Percentiles rank a stretch among this genome's conserved stretches.
Conservation (phyloP, 2,113 vertebrate species). For the Psettodes erumei region DNA sequence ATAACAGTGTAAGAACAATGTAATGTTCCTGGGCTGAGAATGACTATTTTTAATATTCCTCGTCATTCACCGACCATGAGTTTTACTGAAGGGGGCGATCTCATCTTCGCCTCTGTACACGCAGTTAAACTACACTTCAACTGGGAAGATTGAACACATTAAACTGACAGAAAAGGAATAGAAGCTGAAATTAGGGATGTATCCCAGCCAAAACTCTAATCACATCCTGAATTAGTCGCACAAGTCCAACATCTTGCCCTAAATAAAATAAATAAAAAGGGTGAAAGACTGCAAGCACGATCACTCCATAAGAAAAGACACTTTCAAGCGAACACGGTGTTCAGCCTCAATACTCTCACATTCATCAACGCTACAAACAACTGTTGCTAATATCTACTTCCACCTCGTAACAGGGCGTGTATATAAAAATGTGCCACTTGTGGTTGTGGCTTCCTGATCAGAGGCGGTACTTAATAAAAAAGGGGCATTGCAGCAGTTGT, state of each 20-base stretch:
- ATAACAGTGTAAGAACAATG: background rate
- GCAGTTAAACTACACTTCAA: background rate
- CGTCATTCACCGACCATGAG: background rate
- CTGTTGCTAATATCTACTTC: background rate
- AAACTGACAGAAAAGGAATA: background rate
- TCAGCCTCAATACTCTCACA: background rate
- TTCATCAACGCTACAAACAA: background rate
- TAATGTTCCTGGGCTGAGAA: background rate
- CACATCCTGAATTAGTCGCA: background rate
- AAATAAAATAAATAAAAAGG: too few relatives aligned
- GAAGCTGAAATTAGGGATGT: background rate
- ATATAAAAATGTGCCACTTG: conserved; percentile 1
- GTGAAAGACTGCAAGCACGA: background rate
- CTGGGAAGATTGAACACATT: background rate
- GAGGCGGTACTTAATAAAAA: background rate
- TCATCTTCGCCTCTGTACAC: background rate
- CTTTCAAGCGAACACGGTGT: background rate
- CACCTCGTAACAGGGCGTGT: too few relatives aligned
- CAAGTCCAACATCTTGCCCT: background rate
- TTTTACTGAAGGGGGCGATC: background rate
- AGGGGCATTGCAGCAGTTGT: background rate
- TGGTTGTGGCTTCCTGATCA: conserved; percentile 3
- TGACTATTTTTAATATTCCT: background rate
- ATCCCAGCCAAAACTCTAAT: background rate
- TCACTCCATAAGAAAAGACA: background rate